Evolutionary conservation across 1,140 invertebrate genomes (phyloP), one percentile per base, ranked within the genome.

Genomic region (Drosophila fuyamai): DNA sequence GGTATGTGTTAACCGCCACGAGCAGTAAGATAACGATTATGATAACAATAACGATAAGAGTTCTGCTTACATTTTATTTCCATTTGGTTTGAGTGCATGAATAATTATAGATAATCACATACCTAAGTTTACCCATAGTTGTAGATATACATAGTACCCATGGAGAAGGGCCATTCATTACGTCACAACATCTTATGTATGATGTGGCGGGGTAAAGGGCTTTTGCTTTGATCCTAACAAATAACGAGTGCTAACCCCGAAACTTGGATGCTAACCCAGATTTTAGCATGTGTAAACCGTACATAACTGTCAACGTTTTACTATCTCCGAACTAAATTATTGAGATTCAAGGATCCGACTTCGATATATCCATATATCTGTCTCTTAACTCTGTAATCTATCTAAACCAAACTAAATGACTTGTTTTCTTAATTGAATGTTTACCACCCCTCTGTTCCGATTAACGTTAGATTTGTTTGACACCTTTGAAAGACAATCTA

Each of bases 1-100:
- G 95, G 97, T 98, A 95, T 83, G 92, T 92, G 91, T 88, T 88
- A 84, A 88, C 77, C 84, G 72, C 65, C 65, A 60, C 56, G 76
- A 72, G 70, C 50, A 38, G 71, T 80, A 71, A 68, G 61, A 81
- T 81, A 84, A 83, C 81, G 56, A 62, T 50, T 63, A 70, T n/a
- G 62, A 84, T 67, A 76, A 73, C 56, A 58, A 38, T 77, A 81
- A 12, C 44, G 29, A 67, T 67, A 81, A 61, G 40, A 46, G 54
- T 16, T 68, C 36, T 27, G 53, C 27, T 68, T 55, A 47, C 53
- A 40, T 76, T 46, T 65, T 38, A 51, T 44, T 66, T 68, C 13
- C 13, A 12, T 36, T 50, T 50, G 72, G 73, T 76, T 47, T 59
- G 62, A 41, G 61, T 67, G 72, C 74, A 55, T 40, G 40, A 54